Evolutionary conservation across 2,888 invertebrate species (phyloP).

Genomic region (Leptinotarsa rubiginosa): DNA sequence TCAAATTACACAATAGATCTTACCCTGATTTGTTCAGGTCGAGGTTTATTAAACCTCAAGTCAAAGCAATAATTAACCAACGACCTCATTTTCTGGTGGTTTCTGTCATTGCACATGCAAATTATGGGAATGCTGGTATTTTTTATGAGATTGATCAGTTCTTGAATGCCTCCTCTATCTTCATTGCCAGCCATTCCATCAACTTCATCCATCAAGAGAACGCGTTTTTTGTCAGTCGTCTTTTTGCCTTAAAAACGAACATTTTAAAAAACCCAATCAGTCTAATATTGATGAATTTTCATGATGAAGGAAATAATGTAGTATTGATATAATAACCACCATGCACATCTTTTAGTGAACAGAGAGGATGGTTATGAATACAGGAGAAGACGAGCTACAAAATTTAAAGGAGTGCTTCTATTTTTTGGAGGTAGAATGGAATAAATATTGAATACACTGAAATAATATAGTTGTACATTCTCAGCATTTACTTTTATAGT

Average conservation of each 20-base stretch:
- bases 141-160: constrained; percentile 93
- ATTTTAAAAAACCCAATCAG: not conserved
- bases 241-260: constrained; percentile 54
- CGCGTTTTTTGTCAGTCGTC: constrained; percentile 78
- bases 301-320: no score
- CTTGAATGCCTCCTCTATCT: constrained; percentile 96
- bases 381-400: no score
- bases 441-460: no score
- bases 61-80: constrained; percentile 95
- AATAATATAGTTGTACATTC: no score
- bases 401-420: no score
- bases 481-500: no score
- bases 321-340: no score
- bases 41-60: constrained; percentile 85
- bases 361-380: no score
- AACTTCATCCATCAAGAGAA: constrained; percentile 99
- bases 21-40: constrained; percentile 91
- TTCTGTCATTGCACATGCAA: constrained; percentile 98
- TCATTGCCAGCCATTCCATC: constrained; percentile 99
- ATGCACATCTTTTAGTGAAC: no score
- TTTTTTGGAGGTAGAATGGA: no score
- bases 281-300: no score
- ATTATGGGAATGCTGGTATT: constrained; percentile 87
- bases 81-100: constrained; percentile 92
- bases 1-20: constrained; percentile 32